Conservation (phyloP, 2,113 vertebrate genomes). For the Haplochromis vanheusdeni region DNA sequence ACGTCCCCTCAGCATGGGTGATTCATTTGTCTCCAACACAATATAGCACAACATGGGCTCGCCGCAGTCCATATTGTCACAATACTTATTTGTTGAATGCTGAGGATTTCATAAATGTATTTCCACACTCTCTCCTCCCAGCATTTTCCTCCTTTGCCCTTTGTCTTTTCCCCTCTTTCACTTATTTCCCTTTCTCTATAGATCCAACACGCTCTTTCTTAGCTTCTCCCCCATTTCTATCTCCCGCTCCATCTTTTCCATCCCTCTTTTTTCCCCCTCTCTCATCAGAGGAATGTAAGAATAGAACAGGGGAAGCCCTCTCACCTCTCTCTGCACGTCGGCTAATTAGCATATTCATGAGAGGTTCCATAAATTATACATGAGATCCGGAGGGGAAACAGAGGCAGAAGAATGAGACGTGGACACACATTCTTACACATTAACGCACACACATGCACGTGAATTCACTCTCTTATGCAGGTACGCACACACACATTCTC, state of each 20-base stretch:
- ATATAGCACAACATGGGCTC: slow-evolving; percentile 67
- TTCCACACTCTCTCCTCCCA: slow-evolving; percentile 51
- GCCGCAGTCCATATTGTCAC: slow-evolving; percentile 48
- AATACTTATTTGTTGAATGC: slow-evolving; percentile 60
- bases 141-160: slow-evolving; percentile 34
- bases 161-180: slow-evolving; percentile 46
- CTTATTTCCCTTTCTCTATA: slow-evolving; percentile 44
- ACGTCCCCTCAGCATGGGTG: slow-evolving; percentile 65
- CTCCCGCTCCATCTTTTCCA: neutral
- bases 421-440: slow-evolving; percentile 30
- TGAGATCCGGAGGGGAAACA: slow-evolving; percentile 74
- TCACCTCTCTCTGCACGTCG: slow-evolving; percentile 76
- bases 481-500: neutral
- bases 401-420: slow-evolving; percentile 65
- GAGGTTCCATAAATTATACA: slow-evolving; percentile 73
- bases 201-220: slow-evolving; percentile 32
- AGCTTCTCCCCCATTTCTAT: neutral
- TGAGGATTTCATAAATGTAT: slow-evolving; percentile 60
- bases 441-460: neutral
- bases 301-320: slow-evolving; percentile 80
- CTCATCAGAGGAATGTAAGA: slow-evolving; percentile 72
- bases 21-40: slow-evolving; percentile 74
- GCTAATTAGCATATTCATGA: slow-evolving; percentile 80
- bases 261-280: slow-evolving; percentile 21
- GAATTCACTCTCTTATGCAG: neutral